These are phyloP conservation scores for Eupithecia exiguata DNA, from an alignment of 2,888 invertebrate species.

Conservation along the genomic window DNA sequence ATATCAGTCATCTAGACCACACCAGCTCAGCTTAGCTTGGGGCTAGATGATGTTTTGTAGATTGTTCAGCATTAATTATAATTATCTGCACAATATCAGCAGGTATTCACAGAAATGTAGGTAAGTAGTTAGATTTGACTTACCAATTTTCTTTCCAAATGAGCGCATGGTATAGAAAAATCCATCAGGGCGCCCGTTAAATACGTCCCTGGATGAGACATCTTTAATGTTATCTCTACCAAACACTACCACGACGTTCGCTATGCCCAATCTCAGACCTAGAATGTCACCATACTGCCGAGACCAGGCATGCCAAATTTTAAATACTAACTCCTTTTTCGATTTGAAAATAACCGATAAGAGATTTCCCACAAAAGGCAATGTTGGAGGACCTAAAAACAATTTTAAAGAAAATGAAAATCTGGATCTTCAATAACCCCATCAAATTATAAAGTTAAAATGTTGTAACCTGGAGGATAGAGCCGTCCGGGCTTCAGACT, in stretches of 20 bases:
- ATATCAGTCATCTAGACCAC: too few relatives aligned
- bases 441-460: background rate
- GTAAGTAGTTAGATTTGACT: background rate
- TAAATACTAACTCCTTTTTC: constrained; percentile 69
- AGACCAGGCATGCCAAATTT: constrained; percentile 85
- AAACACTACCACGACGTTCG: constrained; percentile 85
- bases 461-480: constrained; percentile 57
- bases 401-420: background rate
- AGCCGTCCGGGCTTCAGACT: constrained; percentile 39
- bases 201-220: constrained; percentile 85
- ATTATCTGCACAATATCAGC: background rate
- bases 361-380: constrained; percentile 73
- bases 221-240: constrained; percentile 86
- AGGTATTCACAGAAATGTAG: background rate
- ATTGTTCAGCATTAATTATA: too few relatives aligned
- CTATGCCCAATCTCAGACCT: constrained; percentile 86
- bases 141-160: constrained; percentile 87
- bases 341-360: constrained; percentile 63
- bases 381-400: constrained; percentile 65
- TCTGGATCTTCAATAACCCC: background rate
- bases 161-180: constrained; percentile 88
- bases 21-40: too few relatives aligned
- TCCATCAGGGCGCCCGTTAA: constrained; percentile 89
- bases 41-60: too few relatives aligned
- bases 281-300: constrained; percentile 85